phyloP scores from a whole-genome alignment of 2,888 invertebrate species.

The Strigamia maritima region DNA sequence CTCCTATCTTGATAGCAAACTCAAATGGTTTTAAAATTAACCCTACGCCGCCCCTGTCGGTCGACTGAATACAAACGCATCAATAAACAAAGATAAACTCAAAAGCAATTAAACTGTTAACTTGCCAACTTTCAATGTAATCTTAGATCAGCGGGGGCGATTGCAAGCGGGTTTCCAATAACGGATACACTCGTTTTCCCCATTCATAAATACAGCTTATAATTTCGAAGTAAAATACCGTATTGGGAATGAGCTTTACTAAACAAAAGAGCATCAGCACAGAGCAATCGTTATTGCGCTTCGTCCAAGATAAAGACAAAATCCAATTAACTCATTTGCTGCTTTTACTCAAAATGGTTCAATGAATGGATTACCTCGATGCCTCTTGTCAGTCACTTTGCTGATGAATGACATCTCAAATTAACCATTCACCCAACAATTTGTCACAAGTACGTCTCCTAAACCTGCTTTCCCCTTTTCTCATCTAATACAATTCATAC shows the following conservation, averaged over 20 bases:
- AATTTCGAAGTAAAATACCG: background rate
- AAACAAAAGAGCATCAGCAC: background rate
- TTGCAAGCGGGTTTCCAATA: constrained; percentile 5
- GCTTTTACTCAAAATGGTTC: background rate
- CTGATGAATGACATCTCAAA: constrained; percentile 35
- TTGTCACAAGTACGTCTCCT: background rate
- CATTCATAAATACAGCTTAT: constrained; percentile 1
- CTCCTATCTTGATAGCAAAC: background rate
- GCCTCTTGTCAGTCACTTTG: constrained; percentile 14
- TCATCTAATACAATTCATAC: background rate
- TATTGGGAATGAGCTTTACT: background rate
- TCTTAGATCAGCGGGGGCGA: constrained; percentile 12
- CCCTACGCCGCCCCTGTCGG: background rate
- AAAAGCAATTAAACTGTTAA: constrained; percentile 19
- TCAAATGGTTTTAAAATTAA: constrained; percentile 23
- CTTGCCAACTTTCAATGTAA: constrained; percentile 23
- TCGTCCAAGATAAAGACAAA: constrained; percentile 5
- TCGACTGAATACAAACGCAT: constrained; percentile 16
- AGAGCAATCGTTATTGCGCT: background rate
- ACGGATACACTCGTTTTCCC: background rate
- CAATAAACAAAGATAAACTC: constrained; percentile 23
- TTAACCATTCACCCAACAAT: constrained; percentile 33
- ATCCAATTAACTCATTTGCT: constrained; percentile 18
- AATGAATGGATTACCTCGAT: constrained; percentile 22
- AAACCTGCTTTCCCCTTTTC: background rate